Evolutionary conservation across 2,113 vertebrate genomes (phyloP).

Genomic region (Triplophysa siluroides): DNA sequence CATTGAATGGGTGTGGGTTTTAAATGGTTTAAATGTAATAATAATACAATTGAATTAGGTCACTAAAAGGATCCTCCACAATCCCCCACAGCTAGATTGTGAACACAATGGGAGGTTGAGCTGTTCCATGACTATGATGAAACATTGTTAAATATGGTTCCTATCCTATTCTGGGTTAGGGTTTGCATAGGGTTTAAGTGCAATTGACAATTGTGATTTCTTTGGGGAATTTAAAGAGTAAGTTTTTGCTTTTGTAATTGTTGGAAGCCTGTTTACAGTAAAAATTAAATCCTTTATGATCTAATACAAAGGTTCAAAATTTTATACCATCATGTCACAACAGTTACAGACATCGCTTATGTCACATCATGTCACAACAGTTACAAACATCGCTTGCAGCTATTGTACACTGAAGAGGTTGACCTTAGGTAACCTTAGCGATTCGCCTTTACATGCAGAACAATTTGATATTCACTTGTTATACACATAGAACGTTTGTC

Average conservation of each 20-base stretch:
- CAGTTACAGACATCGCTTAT: background rate
- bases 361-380: too few species aligned
- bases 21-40: slow-evolving; percentile 53
- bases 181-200: too few species aligned
- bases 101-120: slow-evolving; percentile 14
- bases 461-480: background rate
- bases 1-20: slow-evolving; percentile 52
- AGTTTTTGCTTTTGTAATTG: too few species aligned
- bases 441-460: background rate
- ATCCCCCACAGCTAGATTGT: slow-evolving; percentile 37
- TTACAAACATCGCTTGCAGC: too few species aligned
- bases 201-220: too few species aligned
- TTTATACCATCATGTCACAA: too few species aligned
- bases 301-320: background rate
- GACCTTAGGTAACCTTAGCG: background rate
- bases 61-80: slow-evolving; percentile 35
- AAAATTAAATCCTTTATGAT: too few species aligned
- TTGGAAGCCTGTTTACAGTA: too few species aligned
- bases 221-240: too few species aligned
- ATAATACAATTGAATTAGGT: slow-evolving; percentile 57
- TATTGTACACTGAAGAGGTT: background rate
- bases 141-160: too few species aligned
- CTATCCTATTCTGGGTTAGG: too few species aligned
- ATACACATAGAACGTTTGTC: too few species aligned
- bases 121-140: background rate